Conservation (phyloP, 2,797 vertebrate species). For the Melanogrammus aeglefinus region DNA sequence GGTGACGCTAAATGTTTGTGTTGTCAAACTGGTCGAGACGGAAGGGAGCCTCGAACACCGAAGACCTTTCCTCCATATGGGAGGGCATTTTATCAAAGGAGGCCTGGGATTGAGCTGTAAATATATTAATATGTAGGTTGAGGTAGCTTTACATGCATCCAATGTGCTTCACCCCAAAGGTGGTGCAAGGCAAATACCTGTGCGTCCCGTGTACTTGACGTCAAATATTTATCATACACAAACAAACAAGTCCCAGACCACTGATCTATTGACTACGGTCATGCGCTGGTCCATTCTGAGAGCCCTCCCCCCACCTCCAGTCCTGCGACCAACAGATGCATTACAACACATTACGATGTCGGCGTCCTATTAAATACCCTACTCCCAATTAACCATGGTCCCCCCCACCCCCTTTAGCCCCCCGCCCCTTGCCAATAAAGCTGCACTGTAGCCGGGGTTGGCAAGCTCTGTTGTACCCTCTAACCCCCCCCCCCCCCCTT, state of each 20-base stretch:
- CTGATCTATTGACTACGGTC: constrained; percentile 45
- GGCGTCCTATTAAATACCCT: constrained; percentile 81
- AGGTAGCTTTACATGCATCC: no score
- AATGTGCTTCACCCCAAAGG: no score
- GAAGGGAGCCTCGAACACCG: no score
- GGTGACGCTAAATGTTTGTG: no score
- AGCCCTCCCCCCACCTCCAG: constrained; percentile 29
- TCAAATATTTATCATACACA: not conserved
- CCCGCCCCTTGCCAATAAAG: constrained; percentile 62
- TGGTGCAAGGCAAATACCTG: no score
- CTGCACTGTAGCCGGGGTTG: constrained; percentile 68
- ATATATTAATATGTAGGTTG: no score
- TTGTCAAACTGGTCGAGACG: no score
- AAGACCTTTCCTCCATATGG: no score
- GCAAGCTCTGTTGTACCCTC: constrained; percentile 64
- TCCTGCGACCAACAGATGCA: constrained; percentile 66
- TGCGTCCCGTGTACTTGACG: no score
- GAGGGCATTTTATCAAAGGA: no score
- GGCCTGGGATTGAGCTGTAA: no score
- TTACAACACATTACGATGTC: constrained; percentile 58
- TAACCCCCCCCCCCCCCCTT: constrained; percentile 11
- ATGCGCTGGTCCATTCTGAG: no score
- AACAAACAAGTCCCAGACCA: constrained; percentile 45
- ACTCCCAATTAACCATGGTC: constrained; percentile 81
- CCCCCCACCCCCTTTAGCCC: constrained; percentile 49